Evolutionary conservation across 1,140 invertebrate genomes (phyloP).

Genomic region (Anthonomus grandis): DNA sequence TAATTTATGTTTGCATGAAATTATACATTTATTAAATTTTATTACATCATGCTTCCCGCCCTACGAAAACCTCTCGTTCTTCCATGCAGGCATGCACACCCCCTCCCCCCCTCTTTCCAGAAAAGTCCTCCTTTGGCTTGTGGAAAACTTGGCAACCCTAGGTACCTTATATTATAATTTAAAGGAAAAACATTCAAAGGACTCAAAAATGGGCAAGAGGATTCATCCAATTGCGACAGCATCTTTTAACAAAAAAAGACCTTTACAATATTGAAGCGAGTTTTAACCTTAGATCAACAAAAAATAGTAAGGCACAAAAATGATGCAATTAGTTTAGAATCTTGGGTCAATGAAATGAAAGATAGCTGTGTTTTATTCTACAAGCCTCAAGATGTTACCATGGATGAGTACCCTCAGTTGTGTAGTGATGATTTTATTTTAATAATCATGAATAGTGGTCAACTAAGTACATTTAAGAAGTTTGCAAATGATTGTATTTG

Average conservation of each 20-base stretch:
- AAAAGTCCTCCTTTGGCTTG: no score
- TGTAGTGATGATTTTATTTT: conserved; percentile 5
- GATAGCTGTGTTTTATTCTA: conserved; percentile 9
- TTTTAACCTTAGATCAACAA: conserved; percentile 4
- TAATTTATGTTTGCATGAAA: no score
- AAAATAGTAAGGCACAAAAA: conserved; percentile 12
- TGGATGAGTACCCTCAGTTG: neutral
- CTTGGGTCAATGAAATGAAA: neutral
- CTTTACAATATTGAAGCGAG: conserved; percentile 17
- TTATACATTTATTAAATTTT: no score
- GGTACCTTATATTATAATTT: no score
- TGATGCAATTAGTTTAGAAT: neutral
- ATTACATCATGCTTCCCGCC: no score
- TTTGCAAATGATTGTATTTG: conserved; percentile 13
- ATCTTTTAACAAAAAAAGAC: conserved; percentile 21
- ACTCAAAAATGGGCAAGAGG: no score
- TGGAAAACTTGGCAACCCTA: no score
- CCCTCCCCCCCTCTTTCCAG: no score
- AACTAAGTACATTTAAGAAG: neutral
- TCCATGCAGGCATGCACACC: no score
- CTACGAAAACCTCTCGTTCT: no score
- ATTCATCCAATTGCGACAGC: no score
- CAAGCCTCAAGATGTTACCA: conserved; percentile 3
- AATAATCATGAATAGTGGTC: conserved; percentile 9
- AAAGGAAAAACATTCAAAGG: no score